Conservation (phyloP, 2,797 vertebrate genomes). For the Potorous gilbertii region DNA sequence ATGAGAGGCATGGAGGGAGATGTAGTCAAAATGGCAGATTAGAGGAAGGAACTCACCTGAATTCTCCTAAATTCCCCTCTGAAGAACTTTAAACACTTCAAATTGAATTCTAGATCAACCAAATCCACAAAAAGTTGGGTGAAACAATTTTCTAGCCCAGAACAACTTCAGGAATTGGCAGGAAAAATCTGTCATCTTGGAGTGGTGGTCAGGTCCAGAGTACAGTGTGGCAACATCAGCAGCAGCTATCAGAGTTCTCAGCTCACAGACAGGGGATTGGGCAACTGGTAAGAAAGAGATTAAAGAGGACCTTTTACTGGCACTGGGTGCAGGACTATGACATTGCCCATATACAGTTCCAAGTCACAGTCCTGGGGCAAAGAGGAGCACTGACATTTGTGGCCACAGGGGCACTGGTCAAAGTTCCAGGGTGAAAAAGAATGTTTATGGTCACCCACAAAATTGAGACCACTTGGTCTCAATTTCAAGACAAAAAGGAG, state of each 20-base stretch:
- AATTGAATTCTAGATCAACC: not conserved
- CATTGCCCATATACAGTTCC: not conserved
- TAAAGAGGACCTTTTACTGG: not conserved
- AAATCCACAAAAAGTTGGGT: not conserved
- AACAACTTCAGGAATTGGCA: not conserved
- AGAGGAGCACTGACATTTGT: not conserved
- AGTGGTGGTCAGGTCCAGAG: not conserved
- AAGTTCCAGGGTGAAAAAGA: not conserved
- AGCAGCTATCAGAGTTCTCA: not conserved
- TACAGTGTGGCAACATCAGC: not conserved
- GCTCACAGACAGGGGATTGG: not conserved
- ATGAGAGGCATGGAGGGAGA: not conserved
- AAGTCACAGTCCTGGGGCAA: not conserved
- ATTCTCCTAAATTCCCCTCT: not conserved
- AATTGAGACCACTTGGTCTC: not conserved
- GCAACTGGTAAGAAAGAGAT: not conserved
- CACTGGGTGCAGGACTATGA: not conserved
- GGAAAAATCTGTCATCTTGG: not conserved
- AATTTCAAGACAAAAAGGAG: not conserved
- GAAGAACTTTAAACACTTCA: not conserved
- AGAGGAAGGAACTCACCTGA: not conserved
- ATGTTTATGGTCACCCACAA: not conserved
- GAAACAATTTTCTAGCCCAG: not conserved
- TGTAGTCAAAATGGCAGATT: not conserved
- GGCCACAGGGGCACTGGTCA: not conserved